These are phyloP conservation scores for Ciconia boyciana DNA, from an alignment of 2,113 vertebrate genomes.

Conservation along the genomic window DNA sequence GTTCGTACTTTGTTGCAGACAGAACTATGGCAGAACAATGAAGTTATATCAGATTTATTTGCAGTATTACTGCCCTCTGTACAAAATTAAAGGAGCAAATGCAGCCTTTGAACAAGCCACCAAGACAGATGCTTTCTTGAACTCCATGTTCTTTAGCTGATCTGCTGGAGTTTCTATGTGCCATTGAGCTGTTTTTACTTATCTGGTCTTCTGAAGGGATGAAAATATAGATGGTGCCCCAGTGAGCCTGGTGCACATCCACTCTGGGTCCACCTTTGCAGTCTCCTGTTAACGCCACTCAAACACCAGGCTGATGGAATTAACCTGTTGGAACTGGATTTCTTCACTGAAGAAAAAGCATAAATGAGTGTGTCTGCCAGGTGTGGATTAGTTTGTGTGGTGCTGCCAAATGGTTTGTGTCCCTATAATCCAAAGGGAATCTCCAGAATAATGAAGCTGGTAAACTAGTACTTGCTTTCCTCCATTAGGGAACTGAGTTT, in stretches of 20 bases:
- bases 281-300: conserved; percentile 73
- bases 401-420: neutral
- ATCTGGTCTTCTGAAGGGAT: conserved; percentile 49
- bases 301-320: conserved; percentile 74
- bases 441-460: neutral
- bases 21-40: neutral
- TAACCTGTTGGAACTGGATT: conserved; percentile 61
- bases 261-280: conserved; percentile 68
- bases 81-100: neutral
- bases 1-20: neutral
- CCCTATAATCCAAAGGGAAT: neutral
- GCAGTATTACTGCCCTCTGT: neutral
- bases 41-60: neutral
- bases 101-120: neutral
- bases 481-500: neutral
- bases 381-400: conserved; percentile 17
- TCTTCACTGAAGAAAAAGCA: conserved; percentile 78
- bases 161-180: neutral
- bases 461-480: neutral
- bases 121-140: neutral
- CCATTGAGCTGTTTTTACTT: neutral
- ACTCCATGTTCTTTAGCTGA: neutral
- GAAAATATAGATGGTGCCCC: conserved; percentile 81
- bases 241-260: conserved; percentile 71
- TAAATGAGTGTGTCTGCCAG: conserved; percentile 77